phyloP scores from a whole-genome alignment of 2,113 vertebrate genomes.

The Daphoenositta chrysoptera region DNA sequence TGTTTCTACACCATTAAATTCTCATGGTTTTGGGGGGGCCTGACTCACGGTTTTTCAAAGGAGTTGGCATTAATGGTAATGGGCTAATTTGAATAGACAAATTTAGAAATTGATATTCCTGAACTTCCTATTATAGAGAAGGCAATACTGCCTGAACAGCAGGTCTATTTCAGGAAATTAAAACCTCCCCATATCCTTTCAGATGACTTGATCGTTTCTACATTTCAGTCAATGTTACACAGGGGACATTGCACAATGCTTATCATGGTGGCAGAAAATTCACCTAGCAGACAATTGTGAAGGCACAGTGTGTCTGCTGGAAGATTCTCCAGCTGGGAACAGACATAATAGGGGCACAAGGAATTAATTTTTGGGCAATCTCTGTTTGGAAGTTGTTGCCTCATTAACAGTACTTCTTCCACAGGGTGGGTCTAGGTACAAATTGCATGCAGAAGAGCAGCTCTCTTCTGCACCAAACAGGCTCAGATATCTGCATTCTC shows the following conservation, averaged over 20 bases:
- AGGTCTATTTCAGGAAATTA: constrained; percentile 66
- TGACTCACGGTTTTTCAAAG: constrained; percentile 38
- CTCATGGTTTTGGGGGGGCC: not conserved
- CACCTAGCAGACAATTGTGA: constrained; percentile 31
- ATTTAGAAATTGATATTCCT: constrained; percentile 67
- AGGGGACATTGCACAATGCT: constrained; percentile 34
- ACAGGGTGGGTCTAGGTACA: not conserved
- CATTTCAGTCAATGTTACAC: constrained; percentile 62
- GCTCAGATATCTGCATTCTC: not conserved
- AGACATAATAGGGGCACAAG: constrained; percentile 24
- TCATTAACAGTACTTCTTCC: constrained; percentile 8
- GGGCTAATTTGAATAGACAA: constrained; percentile 56
- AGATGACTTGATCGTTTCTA: constrained; percentile 59
- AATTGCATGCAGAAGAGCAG: not conserved
- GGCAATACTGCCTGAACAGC: constrained; percentile 62
- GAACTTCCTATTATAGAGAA: constrained; percentile 61
- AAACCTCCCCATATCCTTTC: constrained; percentile 58
- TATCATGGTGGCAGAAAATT: constrained; percentile 48
- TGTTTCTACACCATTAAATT: constrained; percentile 54
- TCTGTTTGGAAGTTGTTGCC: not conserved
- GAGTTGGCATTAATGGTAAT: constrained; percentile 52
- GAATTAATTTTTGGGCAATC: constrained; percentile 33
- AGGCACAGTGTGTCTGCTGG: not conserved
- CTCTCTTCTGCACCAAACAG: not conserved
- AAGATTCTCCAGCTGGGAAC: constrained; percentile 33